Conservation (phyloP, 1,140 invertebrate genomes). For the Gyrodactylus salaris region DNA sequence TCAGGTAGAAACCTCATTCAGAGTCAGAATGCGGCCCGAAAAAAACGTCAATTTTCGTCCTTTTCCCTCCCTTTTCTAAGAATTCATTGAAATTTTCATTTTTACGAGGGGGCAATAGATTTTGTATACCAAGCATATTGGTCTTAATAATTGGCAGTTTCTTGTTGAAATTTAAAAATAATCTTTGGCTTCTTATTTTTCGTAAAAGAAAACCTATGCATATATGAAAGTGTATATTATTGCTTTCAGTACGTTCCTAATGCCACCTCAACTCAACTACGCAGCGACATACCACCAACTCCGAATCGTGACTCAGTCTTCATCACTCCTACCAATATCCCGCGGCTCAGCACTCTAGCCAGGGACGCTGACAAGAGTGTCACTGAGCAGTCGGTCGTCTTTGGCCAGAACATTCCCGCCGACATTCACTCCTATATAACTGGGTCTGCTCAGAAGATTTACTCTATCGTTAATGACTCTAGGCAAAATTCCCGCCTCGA, state of each 20-base stretch:
- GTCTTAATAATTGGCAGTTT: too few relatives aligned
- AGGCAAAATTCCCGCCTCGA: neutral
- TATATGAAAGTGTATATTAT: too few relatives aligned
- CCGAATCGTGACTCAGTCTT: neutral
- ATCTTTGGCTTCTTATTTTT: too few relatives aligned
- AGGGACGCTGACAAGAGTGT: neutral
- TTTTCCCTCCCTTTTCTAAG: too few relatives aligned
- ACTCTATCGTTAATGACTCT: neutral
- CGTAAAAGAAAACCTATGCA: too few relatives aligned
- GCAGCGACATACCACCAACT: neutral
- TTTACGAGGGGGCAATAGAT: too few relatives aligned
- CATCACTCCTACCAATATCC: neutral
- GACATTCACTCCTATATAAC: neutral
- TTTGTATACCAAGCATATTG: too few relatives aligned
- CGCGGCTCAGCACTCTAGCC: neutral
- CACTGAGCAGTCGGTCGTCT: neutral
- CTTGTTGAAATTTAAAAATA: too few relatives aligned
- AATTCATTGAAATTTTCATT: neutral
- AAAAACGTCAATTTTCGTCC: too few relatives aligned
- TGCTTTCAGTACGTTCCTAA: neutral
- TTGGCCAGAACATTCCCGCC: neutral
- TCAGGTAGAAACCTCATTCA: too few relatives aligned
- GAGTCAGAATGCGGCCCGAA: too few relatives aligned
- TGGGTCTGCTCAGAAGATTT: neutral
- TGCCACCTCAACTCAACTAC: neutral